Evolutionary conservation across 2,888 invertebrate genomes (phyloP), one percentile per base, ranked within the genome.

Genomic region (Tenthredo notha): DNA sequence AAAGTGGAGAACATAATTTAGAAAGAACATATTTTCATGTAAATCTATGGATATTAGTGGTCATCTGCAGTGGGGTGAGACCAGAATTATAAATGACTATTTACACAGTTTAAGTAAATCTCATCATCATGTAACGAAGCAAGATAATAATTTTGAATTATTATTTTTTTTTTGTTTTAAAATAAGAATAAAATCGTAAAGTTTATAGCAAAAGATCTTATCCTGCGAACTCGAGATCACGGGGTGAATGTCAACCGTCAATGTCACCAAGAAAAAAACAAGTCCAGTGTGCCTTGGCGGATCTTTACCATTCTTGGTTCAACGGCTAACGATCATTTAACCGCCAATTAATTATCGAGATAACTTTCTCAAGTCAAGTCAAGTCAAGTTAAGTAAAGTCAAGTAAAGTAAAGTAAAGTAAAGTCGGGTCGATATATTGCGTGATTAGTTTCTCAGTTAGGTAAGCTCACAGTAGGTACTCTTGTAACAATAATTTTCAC

Each of bases 171-270:
- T 54, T 54, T 7, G 7, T 54, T 54, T 0, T 7, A 7, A 7
- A 54, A 54, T 54, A 7, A 54, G n/a, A n/a, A 54, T 54, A 2
- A n/a, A 7, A 54, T 37, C 54, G 54, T n/a, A n/a, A 2, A 12
- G n/a, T 54, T n/a, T 6, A 7, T 54, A n/a, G 54, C 1, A 54
- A 7, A 6, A n/a, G 54, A n/a, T 54, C 54, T 54, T 54, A 0
- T n/a, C 54, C n/a, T 54, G 18, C 18, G 37, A 70, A 25, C 12
- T 61, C 61, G 61, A 61, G 21, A 61, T 61, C 70, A 70, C 18
- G n/a, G 37, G 33, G 70, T 70, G 33, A 70, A 37, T 70, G 70
- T 70, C 70, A 37, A 70, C 70, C 54, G 70, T 70, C 70, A 70
- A 70, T 70, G 70, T 72, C 72, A 72, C 10, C 18, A 21, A 72